phyloP scores from a whole-genome alignment of 2,113 vertebrate species.

The Tautogolabrus adspersus region DNA sequence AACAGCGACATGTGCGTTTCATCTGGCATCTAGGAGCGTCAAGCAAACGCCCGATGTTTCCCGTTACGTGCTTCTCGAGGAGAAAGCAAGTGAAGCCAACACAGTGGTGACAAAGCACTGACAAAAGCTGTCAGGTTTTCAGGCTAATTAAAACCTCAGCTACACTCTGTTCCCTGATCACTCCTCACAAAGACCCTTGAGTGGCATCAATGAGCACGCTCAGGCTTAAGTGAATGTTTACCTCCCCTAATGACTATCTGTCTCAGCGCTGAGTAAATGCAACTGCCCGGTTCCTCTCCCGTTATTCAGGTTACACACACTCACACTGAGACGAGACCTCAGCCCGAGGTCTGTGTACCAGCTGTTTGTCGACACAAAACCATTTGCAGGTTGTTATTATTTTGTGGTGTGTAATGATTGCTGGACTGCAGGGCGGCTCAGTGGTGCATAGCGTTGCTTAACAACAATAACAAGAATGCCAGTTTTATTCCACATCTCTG shows the following conservation, averaged over 20 bases:
- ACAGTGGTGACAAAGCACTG: conserved; percentile 58
- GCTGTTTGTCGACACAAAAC: conserved; percentile 41
- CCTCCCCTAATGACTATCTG: conserved; percentile 82
- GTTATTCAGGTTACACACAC: conserved; percentile 49
- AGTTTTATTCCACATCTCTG: background rate
- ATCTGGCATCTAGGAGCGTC: conserved; percentile 20
- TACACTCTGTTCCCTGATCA: conserved; percentile 73
- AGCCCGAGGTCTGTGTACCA: conserved; percentile 34
- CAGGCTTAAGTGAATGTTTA: conserved; percentile 83
- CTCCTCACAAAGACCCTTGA: conserved; percentile 76
- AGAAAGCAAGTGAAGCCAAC: conserved; percentile 33
- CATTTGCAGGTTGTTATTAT: conserved; percentile 46
- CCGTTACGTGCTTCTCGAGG: background rate
- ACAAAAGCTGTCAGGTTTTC: conserved; percentile 77
- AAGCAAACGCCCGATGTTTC: conserved; percentile 3
- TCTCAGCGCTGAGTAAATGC: conserved; percentile 72
- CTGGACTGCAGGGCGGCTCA: background rate
- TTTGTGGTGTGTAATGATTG: conserved; percentile 25
- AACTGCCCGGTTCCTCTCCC: conserved; percentile 46
- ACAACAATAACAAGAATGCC: background rate
- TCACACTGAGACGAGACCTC: conserved; percentile 35
- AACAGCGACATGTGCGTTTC: background rate
- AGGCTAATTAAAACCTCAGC: conserved; percentile 83
- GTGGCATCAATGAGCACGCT: conserved; percentile 74
- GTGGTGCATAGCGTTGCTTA: background rate